Evolutionary conservation across 1,140 invertebrate species (phyloP), one percentile per base, ranked within the genome.

Genomic region (Nasonia giraulti): DNA sequence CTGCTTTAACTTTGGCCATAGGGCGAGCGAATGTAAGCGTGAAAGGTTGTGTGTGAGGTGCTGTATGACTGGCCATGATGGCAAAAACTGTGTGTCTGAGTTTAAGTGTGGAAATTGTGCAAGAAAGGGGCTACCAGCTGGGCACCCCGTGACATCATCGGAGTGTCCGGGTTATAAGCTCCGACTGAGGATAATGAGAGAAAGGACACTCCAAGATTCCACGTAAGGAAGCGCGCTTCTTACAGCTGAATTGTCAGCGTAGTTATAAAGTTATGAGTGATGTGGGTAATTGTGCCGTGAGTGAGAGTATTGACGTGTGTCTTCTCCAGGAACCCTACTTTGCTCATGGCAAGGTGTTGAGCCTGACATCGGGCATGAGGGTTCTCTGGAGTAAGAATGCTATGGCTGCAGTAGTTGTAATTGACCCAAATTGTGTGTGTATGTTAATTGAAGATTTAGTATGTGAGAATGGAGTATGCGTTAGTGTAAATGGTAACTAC

Each of bases 381-480:
- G 37, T 31, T 0, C 69, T 23, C 37, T 23, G 17, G 62, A 20
- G 78, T 44, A 47, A 20, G n/a, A 23, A 8, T 5, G 27, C 20
- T 1, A 37, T 14, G 8, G n/a, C 44, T 1, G 20, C 33, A 2
- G 12, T 40, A 33, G 37, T 14, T 31, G 73, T 76, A 37, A 17
- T 0, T 37, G 33, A 37, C 14, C 7, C 0, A 1, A 6, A 40
- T 17, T 40, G 33, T 37, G 71, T 14, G 12, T 74, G 71, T 40
- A 74, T 74, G 80, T 82, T 86, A 77, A 85, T 83, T 86, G 88
- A 88, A 84, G 85, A 88, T 81, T 87, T 86, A 47, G 73, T 14
- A 1, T 11, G 0, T 27, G 83, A 82, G 8, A 12, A 74, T 68
- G 31, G 31, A 71, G 82, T 83, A 7, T 84, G 84, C 23, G 81